These are phyloP conservation scores for Phylloscopus collybita DNA, from an alignment of 2,797 vertebrate genomes.

Conservation along the genomic window DNA sequence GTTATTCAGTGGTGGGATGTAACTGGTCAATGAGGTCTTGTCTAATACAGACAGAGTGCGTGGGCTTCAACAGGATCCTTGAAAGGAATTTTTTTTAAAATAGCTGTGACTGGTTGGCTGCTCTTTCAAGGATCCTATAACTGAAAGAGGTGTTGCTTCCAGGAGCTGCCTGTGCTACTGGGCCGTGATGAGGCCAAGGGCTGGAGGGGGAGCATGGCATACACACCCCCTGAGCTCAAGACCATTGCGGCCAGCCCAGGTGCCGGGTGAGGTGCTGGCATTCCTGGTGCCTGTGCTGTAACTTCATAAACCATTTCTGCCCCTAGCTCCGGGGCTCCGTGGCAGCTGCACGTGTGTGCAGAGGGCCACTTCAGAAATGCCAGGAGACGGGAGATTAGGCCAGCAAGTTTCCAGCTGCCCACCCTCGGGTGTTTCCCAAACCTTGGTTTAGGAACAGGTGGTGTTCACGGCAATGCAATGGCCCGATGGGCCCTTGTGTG, in stretches of 20 bases:
- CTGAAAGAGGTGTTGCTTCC: background rate
- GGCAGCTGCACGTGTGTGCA: rapidly evolving
- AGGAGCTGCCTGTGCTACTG: rapidly evolving
- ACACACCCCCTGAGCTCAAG: background rate
- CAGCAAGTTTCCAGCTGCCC: background rate
- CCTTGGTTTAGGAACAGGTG: background rate
- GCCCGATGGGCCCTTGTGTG: rapidly evolving
- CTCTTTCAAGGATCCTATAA: background rate
- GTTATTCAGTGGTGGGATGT: rapidly evolving
- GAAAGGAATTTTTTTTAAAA: background rate
- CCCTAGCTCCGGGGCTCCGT: rapidly evolving
- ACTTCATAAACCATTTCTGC: background rate
- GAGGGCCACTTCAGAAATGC: background rate
- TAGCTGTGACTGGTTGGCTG: background rate
- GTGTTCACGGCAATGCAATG: rapidly evolving
- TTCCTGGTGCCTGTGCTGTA: background rate
- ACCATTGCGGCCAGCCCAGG: rapidly evolving
- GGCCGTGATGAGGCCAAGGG: background rate
- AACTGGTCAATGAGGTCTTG: rapidly evolving
- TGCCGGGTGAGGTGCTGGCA: background rate
- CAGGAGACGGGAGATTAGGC: background rate
- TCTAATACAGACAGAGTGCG: rapidly evolving
- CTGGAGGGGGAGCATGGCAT: rapidly evolving
- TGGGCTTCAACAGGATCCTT: background rate
- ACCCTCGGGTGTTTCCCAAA: background rate